phyloP scores from a whole-genome alignment of 2,113 vertebrate species.

The Dryoscopus gambensis region DNA sequence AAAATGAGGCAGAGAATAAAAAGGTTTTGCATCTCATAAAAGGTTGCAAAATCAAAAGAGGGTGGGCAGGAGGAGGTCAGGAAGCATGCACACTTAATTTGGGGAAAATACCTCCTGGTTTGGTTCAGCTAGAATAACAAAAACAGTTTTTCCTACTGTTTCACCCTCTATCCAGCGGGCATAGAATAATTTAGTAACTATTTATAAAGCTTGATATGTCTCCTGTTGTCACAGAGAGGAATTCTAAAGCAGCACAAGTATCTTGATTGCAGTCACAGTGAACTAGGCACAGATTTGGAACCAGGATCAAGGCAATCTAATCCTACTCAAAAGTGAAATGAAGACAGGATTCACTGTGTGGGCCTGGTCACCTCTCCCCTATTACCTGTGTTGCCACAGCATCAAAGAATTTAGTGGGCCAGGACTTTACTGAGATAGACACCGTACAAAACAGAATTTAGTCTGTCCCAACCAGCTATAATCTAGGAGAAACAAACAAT shows the following conservation, averaged over 20 bases:
- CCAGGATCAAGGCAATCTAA: background rate
- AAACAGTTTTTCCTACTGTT: background rate
- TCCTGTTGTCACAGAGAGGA: background rate
- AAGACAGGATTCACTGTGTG: background rate
- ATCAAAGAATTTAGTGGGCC: background rate
- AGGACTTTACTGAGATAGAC: background rate
- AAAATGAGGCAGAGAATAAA: background rate
- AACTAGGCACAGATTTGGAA: background rate
- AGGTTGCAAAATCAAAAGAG: background rate
- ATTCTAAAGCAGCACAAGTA: background rate
- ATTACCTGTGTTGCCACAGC: background rate
- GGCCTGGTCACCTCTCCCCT: background rate
- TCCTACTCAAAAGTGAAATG: background rate
- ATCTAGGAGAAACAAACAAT: background rate
- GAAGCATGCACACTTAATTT: background rate
- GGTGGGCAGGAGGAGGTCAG: background rate
- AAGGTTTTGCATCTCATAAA: background rate
- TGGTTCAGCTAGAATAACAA: background rate
- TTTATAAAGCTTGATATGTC: conserved; percentile 9
- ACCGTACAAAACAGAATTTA: background rate
- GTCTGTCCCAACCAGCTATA: background rate
- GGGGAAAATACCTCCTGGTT: background rate
- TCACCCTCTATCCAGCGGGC: background rate
- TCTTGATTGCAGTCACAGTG: background rate
- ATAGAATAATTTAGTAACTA: background rate